A percentile compares a stretch with the other conserved stretches of the same genome.
Evolutionary conservation across 2,888 invertebrate species (phyloP).

Genomic region (Acleris literana): DNA sequence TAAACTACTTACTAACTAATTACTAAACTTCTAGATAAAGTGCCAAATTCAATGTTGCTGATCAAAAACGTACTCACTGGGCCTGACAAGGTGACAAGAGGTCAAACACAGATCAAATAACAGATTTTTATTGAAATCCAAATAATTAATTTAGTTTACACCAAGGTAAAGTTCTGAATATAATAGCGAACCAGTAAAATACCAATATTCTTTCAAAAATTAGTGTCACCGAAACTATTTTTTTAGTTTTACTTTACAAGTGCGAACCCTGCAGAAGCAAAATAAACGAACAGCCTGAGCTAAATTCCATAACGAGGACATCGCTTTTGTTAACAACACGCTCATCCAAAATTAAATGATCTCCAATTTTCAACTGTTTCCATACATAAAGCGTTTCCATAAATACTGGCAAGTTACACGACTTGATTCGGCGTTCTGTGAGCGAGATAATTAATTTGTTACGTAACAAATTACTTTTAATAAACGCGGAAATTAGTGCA

Average conservation of each 20-base stretch:
- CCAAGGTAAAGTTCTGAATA: too few species aligned
- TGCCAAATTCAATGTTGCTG: too few species aligned
- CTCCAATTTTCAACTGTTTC: neutral
- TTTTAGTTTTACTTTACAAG: slow-evolving; percentile 16
- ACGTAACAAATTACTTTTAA: slow-evolving; percentile 25
- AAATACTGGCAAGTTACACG: slow-evolving; percentile 7
- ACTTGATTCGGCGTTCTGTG: slow-evolving; percentile 30
- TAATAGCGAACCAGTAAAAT: too few species aligned
- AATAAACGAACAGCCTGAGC: slow-evolving; percentile 17
- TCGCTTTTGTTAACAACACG: slow-evolving; percentile 20
- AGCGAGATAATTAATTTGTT: slow-evolving; percentile 31
- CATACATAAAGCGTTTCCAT: neutral
- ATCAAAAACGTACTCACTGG: too few species aligned
- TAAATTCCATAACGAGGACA: slow-evolving; percentile 31
- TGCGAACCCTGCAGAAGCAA: slow-evolving; percentile 14
- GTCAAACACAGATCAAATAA: too few species aligned
- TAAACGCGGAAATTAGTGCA: slow-evolving; percentile 21
- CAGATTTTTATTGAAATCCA: too few species aligned
- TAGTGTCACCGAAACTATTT: too few species aligned
- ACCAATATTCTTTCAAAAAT: too few species aligned
- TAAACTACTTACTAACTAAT: too few species aligned
- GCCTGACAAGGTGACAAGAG: too few species aligned
- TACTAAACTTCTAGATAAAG: too few species aligned
- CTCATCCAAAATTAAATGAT: slow-evolving; percentile 4
- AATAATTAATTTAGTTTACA: too few species aligned